Base-by-base conservation (phyloP, 2,888 invertebrate species). In the Temnothorax unifasciatus region DNA sequence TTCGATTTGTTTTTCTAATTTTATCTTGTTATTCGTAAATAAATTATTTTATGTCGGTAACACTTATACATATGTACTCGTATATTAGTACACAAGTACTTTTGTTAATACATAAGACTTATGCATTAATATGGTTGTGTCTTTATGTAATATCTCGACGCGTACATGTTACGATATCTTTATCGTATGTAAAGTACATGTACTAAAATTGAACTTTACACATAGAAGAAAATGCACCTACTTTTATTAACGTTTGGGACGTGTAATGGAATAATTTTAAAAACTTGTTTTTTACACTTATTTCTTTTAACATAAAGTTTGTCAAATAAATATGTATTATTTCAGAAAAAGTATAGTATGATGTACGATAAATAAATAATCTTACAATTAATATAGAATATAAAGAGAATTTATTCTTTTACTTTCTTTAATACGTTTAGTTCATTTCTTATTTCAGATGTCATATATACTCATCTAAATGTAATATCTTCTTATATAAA, bases 11-110 rank as follows among this genome's bases (percentile, higher is more conserved):
- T 38, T 38, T 21, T 76, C 3, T 50, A 47, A 74, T 38, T 50
- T 75, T 18, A 75, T 61, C 21, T 25, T 13, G 5, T 63, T 76
- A 64, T 50, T 75, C 18, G 18, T 13, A 25, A 50, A 63, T 61
- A 61, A 75, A 3, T n/a, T 61, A 47, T 50, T 76, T 76, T 76
- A 75, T 47, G 15, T 64, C 5, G 13, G 2, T 21, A 47, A 74
- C 1, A 13, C 34, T 34, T 34, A 34, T 34, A 34, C 6, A 34
- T 1, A 61, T 34, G 50, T 29, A 3, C 29, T 29, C 29, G 29
- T 61, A 34, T n/a, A 25, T 57, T 38, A 29, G 2, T 71, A 57
- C 5, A 21, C 47, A 54, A 73, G 18, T 59, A 59, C 2, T 59
- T 44, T 8, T 57, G 3, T 63, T 50, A 50, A 34, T 21, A 59